A percentile compares a stretch with the other conserved stretches of the same genome.
These are phyloP conservation scores for Eupithecia subfuscata DNA, from an alignment of 2,888 invertebrate species.

Conservation along the genomic window DNA sequence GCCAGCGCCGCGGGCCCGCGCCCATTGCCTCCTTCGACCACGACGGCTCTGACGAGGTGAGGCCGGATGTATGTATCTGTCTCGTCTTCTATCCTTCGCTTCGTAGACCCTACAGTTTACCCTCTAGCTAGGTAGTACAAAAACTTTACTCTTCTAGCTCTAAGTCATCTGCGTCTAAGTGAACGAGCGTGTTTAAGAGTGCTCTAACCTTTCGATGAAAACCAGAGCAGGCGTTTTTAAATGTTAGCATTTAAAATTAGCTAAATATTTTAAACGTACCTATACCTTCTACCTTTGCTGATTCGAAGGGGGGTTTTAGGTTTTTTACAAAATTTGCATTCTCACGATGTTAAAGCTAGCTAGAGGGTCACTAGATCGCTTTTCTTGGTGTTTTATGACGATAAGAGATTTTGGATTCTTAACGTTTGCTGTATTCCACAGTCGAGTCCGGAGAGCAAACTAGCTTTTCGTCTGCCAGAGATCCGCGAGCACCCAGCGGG, in stretches of 20 bases:
- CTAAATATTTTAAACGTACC: no score
- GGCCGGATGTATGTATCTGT: constrained; percentile 82
- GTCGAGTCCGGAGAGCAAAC: constrained; percentile 85
- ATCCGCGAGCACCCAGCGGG: constrained; percentile 75
- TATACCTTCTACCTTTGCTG: no score
- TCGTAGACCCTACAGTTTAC: constrained; percentile 7
- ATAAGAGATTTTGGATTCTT: neutral
- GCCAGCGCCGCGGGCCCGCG: constrained; percentile 94
- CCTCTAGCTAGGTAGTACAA: neutral
- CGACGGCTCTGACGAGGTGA: constrained; percentile 92
- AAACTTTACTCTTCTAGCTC: neutral
- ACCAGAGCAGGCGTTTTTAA: no score
- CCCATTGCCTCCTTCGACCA: constrained; percentile 96
- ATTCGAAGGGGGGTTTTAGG: no score
- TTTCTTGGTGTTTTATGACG: neutral
- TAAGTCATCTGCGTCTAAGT: neutral
- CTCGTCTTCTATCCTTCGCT: constrained; percentile 54
- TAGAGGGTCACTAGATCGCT: constrained; percentile 13
- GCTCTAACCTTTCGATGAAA: no score
- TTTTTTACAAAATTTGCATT: no score
- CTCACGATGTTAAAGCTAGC: neutral
- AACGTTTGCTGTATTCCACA: constrained; percentile 52
- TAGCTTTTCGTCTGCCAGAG: constrained; percentile 78
- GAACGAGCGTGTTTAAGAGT: neutral
- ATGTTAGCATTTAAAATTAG: no score